Evolutionary conservation across 2,797 vertebrate species (phyloP), one percentile per base, ranked within the genome.

Genomic region (Phoeniculus purpureus): DNA sequence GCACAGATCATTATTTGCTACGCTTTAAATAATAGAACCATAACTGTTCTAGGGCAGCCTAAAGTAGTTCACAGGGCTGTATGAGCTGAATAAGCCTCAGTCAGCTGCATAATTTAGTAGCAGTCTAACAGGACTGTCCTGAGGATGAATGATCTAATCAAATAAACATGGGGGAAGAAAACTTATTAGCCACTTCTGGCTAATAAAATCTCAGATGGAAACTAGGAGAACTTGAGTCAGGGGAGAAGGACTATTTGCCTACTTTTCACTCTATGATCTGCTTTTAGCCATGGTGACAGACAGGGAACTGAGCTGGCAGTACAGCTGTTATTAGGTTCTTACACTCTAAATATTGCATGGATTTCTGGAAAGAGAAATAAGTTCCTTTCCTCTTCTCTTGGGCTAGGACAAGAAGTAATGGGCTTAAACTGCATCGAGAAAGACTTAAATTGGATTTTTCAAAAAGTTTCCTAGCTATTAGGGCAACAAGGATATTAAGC

Each of bases 121-220:
- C 43, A 77, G 23, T 45, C 32, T 80, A 75, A 86, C 34, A 78
- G 48, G 37, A 68, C 50, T 71, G 54, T 74, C 47, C 70, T 52
- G n/a, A 73, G 75, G 52, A 61, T 7, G 2, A 92, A 76, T 25
- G 22, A 89, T 16, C 37, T 56, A 65, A 83, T 67, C 27, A 83
- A 92, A 83, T 37, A 75, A 79, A 68, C 13, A 64, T 5, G 3
- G 40, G 6, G 26, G 25, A 81, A 86, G 60, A 86, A 86, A 86
- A 60, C n/a, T n/a, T n/a, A n/a, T n/a, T n/a, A n/a, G n/a, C n/a
- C 29, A 64, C 15, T 80, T 85, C 34, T 13, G 31, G 34, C 25
- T 90, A 73, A 77, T 65, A 56, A 92, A 92, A 92, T 73, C 55
- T 32, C 73, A 62, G 19, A 48, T 16, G n/a, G 72, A 86, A 88